Evolutionary conservation across 2,113 vertebrate genomes (phyloP), one percentile per base, ranked within the genome.

Genomic region (Gallinago jamesoni): DNA sequence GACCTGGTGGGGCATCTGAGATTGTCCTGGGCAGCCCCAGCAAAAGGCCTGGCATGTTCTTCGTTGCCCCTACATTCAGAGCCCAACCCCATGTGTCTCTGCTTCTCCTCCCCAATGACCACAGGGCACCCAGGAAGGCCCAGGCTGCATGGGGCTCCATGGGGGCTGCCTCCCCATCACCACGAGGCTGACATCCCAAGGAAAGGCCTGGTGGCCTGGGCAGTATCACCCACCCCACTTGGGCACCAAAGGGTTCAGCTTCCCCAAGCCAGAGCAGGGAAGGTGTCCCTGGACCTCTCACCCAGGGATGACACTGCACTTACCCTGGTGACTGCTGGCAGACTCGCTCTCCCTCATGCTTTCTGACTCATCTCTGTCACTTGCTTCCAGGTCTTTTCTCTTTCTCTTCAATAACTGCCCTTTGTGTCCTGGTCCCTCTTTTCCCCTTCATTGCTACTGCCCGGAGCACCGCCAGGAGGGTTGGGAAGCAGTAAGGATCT

Each of bases 101-200:
- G 15, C 24, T 55, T 57, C 23, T 74, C 28, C 18, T 57, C 25
- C 50, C 35, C 3, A 3, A 31, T n/a, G 30, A 30, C 20, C 8
- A 5, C 1, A 6, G 39, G n/a, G 15, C 3, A 10, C 22, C 20
- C 37, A 15, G 39, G n/a, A 57, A 53, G 8, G 11, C 10, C 24
- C 6, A 5, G 63, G n/a, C 28, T 80, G 31, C 25, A 16, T 59
- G 35, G 50, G 25, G 9, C 25, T 25, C 25, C 50, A 21, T 43
- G 28, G 59, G 30, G 17, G 47, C 13, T 35, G 17, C 23, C 55
- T 74, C 39, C 10, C 8, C 25, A 6, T 25, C 50, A 22, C 20
- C 6, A 14, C 0, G 0, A 50, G 30, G 25, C 47, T 74, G 60
- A 57, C 1, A 2, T 43, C 41, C 35, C 2, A 1, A 24, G 14